Conservation (phyloP, 1,140 invertebrate genomes). For the Zophobas morio region DNA sequence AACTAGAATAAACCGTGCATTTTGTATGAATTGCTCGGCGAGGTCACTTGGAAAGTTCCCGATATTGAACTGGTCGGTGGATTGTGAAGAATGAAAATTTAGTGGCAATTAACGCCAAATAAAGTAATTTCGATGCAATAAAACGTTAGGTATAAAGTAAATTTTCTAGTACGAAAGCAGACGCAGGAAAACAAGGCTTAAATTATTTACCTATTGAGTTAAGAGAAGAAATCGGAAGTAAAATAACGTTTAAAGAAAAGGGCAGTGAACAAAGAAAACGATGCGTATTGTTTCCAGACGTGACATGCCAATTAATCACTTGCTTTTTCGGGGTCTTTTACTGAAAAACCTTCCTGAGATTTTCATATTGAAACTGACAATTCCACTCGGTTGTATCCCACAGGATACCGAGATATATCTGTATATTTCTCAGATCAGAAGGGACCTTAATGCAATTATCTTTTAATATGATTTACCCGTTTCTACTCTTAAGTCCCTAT, state of each 20-base stretch:
- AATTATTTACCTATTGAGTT: conserved; percentile 46
- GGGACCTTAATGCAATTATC: conserved; percentile 53
- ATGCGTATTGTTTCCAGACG: conserved; percentile 47
- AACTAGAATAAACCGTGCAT: not conserved
- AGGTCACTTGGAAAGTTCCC: not conserved
- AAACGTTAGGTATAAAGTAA: not conserved
- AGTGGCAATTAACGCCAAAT: conserved; percentile 32
- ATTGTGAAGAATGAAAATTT: conserved; percentile 13
- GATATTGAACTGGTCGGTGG: not conserved
- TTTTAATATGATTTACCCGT: conserved; percentile 53
- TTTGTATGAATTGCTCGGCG: too few species aligned
- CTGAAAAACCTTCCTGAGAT: conserved; percentile 42
- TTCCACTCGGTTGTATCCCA: conserved; percentile 49
- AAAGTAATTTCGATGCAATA: conserved; percentile 39
- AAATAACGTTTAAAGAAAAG: conserved; percentile 49
- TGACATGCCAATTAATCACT: conserved; percentile 50
- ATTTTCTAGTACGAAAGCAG: not conserved
- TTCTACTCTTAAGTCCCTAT: conserved; percentile 27
- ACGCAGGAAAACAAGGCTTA: conserved; percentile 15
- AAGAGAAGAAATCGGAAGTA: conserved; percentile 22
- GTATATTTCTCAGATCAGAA: conserved; percentile 51
- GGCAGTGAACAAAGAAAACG: conserved; percentile 40
- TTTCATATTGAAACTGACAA: conserved; percentile 52
- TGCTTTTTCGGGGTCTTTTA: conserved; percentile 22
- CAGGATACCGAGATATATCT: conserved; percentile 49